phyloP scores from a whole-genome alignment of 2,797 vertebrate species.

The Cirrhinus mrigala region DNA sequence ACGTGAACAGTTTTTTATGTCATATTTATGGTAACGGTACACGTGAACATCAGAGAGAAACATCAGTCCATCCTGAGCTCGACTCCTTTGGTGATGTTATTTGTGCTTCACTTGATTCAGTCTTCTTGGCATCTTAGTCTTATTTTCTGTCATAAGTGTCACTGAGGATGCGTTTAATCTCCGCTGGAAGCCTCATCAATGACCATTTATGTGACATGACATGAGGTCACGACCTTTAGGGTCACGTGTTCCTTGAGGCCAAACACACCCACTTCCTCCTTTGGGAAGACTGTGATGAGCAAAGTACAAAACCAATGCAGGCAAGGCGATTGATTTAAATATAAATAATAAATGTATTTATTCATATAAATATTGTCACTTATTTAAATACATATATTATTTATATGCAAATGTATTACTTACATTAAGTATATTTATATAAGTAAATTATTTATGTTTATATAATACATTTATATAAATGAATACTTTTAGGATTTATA shows the following conservation, averaged over 20 bases:
- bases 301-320: conserved; percentile 28
- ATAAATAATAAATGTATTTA: conserved; percentile 28
- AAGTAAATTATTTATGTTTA: neutral
- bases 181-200: neutral
- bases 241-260: neutral
- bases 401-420: neutral
- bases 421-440: neutral
- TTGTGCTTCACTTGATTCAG: conserved; percentile 1
- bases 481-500: neutral
- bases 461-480: neutral
- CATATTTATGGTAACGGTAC: neutral
- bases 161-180: neutral
- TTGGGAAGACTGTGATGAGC: conserved; percentile 33
- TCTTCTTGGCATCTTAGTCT: conserved; percentile 3
- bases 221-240: conserved; percentile 12
- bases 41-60: neutral
- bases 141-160: neutral
- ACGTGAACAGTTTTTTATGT: neutral
- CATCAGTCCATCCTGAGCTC: conserved; percentile 3
- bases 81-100: conserved; percentile 22
- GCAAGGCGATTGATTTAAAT: neutral
- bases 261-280: conserved; percentile 1
- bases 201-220: conserved; percentile 10
- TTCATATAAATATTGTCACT: neutral
- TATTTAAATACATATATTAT: neutral